Conservation (phyloP, 2,888 invertebrate species). For the Poecilobothrus nobilitatus region DNA sequence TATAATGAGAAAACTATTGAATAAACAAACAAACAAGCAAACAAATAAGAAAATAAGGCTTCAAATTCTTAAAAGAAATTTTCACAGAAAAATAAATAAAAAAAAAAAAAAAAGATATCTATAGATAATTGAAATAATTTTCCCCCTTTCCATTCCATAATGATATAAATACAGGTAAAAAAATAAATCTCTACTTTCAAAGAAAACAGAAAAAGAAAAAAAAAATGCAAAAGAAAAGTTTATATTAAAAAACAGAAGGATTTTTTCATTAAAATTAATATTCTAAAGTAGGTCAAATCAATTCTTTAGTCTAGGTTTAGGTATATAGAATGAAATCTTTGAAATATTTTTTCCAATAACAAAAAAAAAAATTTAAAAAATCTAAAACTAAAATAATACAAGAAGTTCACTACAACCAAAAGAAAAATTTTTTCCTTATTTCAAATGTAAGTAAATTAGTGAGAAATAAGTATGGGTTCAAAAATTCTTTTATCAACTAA, state of each 20-base stretch:
- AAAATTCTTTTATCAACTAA: too few species aligned
- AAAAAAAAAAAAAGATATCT: background rate
- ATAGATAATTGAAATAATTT: background rate
- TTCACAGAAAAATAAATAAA: background rate
- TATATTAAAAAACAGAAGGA: background rate
- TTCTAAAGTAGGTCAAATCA: background rate
- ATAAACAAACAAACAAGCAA: background rate
- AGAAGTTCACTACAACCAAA: too few species aligned
- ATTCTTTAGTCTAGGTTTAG: background rate
- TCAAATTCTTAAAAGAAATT: background rate
- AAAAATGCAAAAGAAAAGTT: background rate
- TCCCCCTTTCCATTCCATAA: background rate
- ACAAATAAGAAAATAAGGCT: background rate
- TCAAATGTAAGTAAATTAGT: too few species aligned
- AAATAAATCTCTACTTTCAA: background rate
- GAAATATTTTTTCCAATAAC: too few species aligned
- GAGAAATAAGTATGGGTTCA: too few species aligned
- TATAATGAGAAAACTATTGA: too few species aligned
- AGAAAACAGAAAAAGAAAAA: background rate
- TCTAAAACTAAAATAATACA: too few species aligned
- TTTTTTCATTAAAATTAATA: background rate
- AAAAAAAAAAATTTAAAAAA: too few species aligned
- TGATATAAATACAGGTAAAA: too few species aligned
- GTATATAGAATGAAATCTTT: too few species aligned
- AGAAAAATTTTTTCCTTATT: too few species aligned